Percentiles rank a stretch among this genome's conserved stretches.
Evolutionary conservation across 2,797 vertebrate genomes (phyloP).

Genomic region (Myotis pilosus): DNA sequence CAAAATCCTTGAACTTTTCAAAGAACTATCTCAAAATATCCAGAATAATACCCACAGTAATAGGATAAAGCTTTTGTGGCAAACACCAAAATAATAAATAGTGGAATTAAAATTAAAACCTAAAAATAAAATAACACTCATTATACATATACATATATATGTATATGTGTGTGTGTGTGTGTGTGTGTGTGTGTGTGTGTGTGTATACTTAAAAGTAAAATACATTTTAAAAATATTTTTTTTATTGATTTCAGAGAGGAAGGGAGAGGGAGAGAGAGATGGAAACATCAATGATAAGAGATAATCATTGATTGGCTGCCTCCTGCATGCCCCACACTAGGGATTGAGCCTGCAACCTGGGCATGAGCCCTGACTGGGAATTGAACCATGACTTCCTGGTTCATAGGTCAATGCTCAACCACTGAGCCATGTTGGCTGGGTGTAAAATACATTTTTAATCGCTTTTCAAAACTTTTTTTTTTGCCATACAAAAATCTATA

Average conservation of each 20-base stretch:
- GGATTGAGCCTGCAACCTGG: no score
- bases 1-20: neutral
- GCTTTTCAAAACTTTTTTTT: neutral
- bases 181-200: neutral
- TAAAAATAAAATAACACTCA: neutral
- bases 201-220: neutral
- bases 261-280: no score
- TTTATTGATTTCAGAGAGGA: no score
- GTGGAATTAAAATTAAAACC: neutral
- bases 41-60: constrained; percentile 13
- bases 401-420: no score
- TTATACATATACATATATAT: neutral
- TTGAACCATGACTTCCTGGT: no score
- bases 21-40: neutral
- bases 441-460: neutral
- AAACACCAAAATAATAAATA: constrained; percentile 25
- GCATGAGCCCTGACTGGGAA: no score
- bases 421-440: no score
- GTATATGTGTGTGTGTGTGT: neutral
- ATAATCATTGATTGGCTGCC: no score
- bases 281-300: no score
- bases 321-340: no score
- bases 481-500: neutral
- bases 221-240: neutral
- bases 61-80: neutral